A percentile compares a stretch with the other conserved stretches of the same genome.
Conservation (phyloP, 2,113 vertebrate species). For the Ornithorhynchus anatinus region DNA sequence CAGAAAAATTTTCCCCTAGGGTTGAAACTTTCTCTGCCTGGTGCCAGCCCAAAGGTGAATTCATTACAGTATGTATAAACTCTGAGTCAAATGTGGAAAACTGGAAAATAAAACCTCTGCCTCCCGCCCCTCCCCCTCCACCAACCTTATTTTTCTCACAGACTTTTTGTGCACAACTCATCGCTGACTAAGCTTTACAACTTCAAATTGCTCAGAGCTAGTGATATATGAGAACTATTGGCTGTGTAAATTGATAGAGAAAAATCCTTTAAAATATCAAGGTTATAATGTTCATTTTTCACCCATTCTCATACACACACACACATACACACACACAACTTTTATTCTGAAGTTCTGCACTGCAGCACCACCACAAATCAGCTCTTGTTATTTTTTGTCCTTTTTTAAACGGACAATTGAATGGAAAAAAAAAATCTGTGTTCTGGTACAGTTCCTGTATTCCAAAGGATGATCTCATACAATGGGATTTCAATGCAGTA, state of each 20-base stretch:
- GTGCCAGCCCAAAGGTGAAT: neutral
- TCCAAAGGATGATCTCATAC: too few species aligned
- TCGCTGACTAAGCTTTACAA: neutral
- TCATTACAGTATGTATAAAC: neutral
- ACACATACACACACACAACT: neutral
- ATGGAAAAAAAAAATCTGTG: neutral
- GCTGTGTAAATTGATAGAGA: neutral
- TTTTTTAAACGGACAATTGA: neutral
- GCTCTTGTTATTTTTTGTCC: neutral
- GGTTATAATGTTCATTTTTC: neutral
- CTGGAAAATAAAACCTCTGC: too few species aligned
- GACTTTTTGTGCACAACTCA: neutral
- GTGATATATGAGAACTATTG: neutral
- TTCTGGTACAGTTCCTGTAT: neutral
- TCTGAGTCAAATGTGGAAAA: neutral
- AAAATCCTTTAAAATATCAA: neutral
- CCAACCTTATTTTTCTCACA: neutral
- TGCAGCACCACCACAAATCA: neutral
- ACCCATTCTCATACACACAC: neutral
- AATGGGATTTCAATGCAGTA: too few species aligned
- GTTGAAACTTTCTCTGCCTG: neutral
- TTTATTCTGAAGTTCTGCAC: neutral
- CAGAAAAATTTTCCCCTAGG: neutral
- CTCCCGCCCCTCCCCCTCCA: too few species aligned
- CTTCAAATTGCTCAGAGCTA: conserved; percentile 3